Evolutionary conservation across 2,888 invertebrate species (phyloP).

Genomic region (Esperia sulphurella): DNA sequence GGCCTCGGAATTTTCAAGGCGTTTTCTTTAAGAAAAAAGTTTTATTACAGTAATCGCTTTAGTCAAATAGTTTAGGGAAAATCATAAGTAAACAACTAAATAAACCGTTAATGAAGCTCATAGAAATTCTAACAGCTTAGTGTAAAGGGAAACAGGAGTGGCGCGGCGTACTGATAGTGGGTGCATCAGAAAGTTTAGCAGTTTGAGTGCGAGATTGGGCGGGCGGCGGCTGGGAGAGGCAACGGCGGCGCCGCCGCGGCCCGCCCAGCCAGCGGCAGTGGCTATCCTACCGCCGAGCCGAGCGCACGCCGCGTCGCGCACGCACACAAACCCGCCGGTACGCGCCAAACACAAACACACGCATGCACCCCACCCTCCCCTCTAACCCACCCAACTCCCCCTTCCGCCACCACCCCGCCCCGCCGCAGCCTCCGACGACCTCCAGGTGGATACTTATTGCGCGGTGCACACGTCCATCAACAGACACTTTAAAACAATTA

Average conservation of each 20-base stretch:
- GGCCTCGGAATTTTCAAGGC: too few relatives aligned
- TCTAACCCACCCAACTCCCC: conserved; percentile 12
- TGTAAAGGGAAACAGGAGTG: too few relatives aligned
- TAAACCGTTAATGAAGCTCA: too few relatives aligned
- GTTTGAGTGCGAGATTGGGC: conserved; percentile 39
- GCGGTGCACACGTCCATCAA: conserved; percentile 34
- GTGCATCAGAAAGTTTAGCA: conserved; percentile 47
- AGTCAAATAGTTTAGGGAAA: too few relatives aligned
- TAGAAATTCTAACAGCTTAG: too few relatives aligned
- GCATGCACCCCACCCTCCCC: conserved; percentile 36
- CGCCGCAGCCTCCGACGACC: conserved; percentile 12
- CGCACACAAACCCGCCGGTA: conserved; percentile 69
- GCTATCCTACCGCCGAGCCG: conserved; percentile 63
- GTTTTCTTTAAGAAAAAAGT: too few relatives aligned
- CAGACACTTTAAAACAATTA: conserved; percentile 19
- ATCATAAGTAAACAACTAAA: too few relatives aligned
- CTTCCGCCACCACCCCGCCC: conserved; percentile 15
- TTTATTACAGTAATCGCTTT: too few relatives aligned
- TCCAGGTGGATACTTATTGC: conserved; percentile 55
- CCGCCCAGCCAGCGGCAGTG: conserved; percentile 42
- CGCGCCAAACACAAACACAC: conserved; percentile 56
- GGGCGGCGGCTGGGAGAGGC: conserved; percentile 53
- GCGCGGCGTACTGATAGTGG: background rate
- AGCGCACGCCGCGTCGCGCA: conserved; percentile 71
- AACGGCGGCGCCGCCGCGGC: conserved; percentile 43